These are phyloP conservation scores for Eumeta japonica DNA, from an alignment of 1,140 invertebrate species.

Conservation along the genomic window DNA sequence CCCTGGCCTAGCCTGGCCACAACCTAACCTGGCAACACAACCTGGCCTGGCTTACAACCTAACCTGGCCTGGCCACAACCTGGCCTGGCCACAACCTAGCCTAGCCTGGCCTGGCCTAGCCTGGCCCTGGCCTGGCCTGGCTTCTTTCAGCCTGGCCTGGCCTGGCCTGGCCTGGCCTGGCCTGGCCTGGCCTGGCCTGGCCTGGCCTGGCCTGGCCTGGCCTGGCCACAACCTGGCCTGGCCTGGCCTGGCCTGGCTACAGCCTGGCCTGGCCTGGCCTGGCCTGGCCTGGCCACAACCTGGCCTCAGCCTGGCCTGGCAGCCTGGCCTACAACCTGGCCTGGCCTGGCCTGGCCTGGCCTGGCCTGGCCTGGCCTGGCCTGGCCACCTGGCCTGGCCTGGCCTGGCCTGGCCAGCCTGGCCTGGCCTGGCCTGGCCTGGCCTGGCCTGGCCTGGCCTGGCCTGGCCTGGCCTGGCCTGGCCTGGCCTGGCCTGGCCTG, in stretches of 20 bases:
- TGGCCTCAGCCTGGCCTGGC: slow-evolving; percentile 1
- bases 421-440: slow-evolving; percentile 3
- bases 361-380: slow-evolving; percentile 3
- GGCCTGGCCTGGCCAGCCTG: too few species aligned
- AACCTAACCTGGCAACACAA: slow-evolving; percentile 1
- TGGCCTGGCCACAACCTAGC: slow-evolving; percentile 1
- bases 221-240: neutral
- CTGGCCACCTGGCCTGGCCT: too few species aligned
- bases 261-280: too few species aligned
- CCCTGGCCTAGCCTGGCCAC: slow-evolving; percentile 1
- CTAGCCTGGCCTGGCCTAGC: too few species aligned
- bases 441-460: slow-evolving; percentile 1
- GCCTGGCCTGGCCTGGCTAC: slow-evolving; percentile 1
- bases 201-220: slow-evolving; percentile 1
- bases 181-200: slow-evolving; percentile 1
- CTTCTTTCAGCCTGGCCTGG: slow-evolving; percentile 8
- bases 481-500: slow-evolving; percentile 2
- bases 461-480: slow-evolving; percentile 1
- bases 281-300: neutral
- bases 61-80: slow-evolving; percentile 1
- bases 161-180: neutral
- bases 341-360: slow-evolving; percentile 3
- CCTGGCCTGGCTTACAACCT: slow-evolving; percentile 1
- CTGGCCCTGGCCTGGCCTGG: slow-evolving; percentile 8
- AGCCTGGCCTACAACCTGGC: slow-evolving; percentile 13